A percentile compares a stretch with the other conserved stretches of the same genome.
phyloP scores from a whole-genome alignment of 35 echinoderm and acorn worm genomes.

The Lytechinus pictus region DNA sequence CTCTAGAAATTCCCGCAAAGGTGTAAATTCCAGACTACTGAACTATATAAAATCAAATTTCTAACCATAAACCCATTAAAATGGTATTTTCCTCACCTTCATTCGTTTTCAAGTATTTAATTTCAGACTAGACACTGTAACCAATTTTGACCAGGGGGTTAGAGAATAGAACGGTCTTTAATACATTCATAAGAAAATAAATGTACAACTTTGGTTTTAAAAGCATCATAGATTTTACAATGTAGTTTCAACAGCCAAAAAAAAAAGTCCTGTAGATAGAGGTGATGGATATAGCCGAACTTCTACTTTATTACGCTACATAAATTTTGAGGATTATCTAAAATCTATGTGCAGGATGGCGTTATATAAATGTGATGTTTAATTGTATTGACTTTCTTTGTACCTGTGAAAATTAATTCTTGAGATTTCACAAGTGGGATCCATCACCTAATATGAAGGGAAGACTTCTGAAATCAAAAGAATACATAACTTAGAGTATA shows the following conservation, averaged over 20 bases:
- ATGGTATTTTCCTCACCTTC: no score
- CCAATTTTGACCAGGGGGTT: no score
- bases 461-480: neutral
- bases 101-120: no score
- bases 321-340: neutral
- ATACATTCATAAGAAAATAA: neutral
- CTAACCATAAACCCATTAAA: no score
- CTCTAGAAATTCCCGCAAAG: no score
- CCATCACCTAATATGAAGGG: constrained; percentile 1
- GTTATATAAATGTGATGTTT: neutral
- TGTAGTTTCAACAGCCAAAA: no score
- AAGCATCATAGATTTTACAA: neutral
- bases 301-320: neutral
- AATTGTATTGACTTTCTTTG: neutral
- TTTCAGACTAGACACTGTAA: no score
- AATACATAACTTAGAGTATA: neutral
- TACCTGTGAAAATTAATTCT: neutral
- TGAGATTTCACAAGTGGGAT: neutral
- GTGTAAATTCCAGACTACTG: no score
- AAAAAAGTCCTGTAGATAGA: neutral
- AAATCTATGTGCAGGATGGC: neutral
- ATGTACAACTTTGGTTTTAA: neutral
- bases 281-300: neutral
- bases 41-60: no score
- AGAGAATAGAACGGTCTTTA: neutral